phyloP scores from a whole-genome alignment of 1,140 invertebrate genomes.

The Phocides pigmalion region DNA sequence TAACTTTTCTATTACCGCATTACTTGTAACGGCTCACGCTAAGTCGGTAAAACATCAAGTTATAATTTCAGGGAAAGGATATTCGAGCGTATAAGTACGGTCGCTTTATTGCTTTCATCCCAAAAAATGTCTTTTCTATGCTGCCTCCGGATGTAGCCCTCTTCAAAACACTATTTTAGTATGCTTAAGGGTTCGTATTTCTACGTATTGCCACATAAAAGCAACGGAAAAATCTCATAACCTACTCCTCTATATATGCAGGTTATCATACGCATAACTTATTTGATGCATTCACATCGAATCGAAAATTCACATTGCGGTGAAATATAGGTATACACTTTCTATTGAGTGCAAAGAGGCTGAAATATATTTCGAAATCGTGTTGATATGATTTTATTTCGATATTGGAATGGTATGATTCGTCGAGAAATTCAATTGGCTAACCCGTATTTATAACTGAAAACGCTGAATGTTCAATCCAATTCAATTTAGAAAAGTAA shows the following conservation, averaged over 20 bases:
- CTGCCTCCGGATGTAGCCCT: constrained; percentile 18
- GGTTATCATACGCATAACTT: constrained; percentile 3
- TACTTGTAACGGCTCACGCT: constrained; percentile 11
- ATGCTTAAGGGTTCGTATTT: constrained; percentile 3
- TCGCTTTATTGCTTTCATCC: constrained; percentile 28
- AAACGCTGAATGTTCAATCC: constrained; percentile 27
- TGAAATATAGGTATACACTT: constrained; percentile 21
- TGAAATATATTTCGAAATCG: constrained; percentile 25
- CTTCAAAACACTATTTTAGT: constrained; percentile 18
- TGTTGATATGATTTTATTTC: constrained; percentile 28
- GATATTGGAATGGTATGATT: constrained; percentile 25
- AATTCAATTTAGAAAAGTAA: constrained; percentile 27
- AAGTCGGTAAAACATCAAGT: constrained; percentile 13
- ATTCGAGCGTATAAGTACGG: constrained; percentile 31
- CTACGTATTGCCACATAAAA: constrained; percentile 14
- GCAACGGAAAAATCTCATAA: constrained; percentile 15
- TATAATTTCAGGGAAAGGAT: constrained; percentile 32
- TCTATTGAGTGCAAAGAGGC: constrained; percentile 24
- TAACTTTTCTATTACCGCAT: constrained; percentile 8
- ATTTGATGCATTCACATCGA: constrained; percentile 21
- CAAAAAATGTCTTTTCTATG: constrained; percentile 32
- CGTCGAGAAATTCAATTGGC: constrained; percentile 27
- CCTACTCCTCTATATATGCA: not conserved
- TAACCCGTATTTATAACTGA: constrained; percentile 26
- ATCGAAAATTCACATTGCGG: constrained; percentile 20